Base-by-base conservation (phyloP, 2,797 vertebrate species). In the Agapornis canus region DNA sequence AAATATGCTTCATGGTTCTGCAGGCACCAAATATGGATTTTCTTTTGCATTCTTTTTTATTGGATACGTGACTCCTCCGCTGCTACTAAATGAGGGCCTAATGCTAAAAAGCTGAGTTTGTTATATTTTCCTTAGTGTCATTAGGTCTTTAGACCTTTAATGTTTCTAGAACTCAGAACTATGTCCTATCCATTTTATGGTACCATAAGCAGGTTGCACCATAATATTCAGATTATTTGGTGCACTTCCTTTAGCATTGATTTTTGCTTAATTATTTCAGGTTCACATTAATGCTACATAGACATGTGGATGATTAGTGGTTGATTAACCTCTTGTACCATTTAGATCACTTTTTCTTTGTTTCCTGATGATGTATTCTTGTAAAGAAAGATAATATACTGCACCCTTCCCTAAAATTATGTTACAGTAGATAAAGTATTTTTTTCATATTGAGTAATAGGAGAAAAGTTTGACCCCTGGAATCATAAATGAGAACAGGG, bases 1-100 rank as follows among this genome's bases (percentile, higher is more conserved):
- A 90, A 97, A 95, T 96, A 79, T 75, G 84, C 86, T 95, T 95
- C 77, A 78, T 21, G 87, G 72, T 97, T 97, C 54, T 96, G 97
- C 81, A 94, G 91, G 82, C 95, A 90, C 73, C 90, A 94, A 93
- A 90, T 97, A 82, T 25, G 48, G 78, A 64, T 96, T 95, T 97
- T 95, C 54, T 95, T 95, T 95, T 95, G 71, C 49, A 54, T 95
- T 92, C 47, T 64, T 92, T 96, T 95, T 91, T 43, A 45, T 82
- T 56, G 89, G 66, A 61, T 87, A 13, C 57, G 16, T 81, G 39
- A 73, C 79, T 90, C 21, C 43, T 85, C n/a, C 39, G 13, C 18
- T 71, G 22, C 32, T 73, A 35, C 35, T 81, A 45, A 71, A 54
- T 77, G 63, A 92, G 23, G 37, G 25, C 39, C 69, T 68, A 49